phyloP scores from a whole-genome alignment of 2,888 invertebrate genomes.

The Arrhopalites spinosus region DNA sequence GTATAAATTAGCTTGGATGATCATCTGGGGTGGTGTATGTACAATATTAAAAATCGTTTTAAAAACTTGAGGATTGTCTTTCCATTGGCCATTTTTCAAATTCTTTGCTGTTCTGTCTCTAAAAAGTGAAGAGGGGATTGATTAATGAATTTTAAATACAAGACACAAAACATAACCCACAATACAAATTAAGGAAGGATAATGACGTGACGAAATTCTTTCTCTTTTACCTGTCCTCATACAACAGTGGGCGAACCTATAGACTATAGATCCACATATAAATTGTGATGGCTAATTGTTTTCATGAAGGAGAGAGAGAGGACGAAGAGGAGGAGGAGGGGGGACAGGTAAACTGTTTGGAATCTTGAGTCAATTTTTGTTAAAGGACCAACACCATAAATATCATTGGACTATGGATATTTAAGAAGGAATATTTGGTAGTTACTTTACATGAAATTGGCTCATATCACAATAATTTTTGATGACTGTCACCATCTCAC shows the following conservation, averaged over 20 bases:
- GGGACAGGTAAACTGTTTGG: neutral
- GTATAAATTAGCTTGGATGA: no score
- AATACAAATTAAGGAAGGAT: slow-evolving; percentile 24
- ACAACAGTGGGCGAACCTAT: slow-evolving; percentile 7
- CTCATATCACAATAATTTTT: neutral
- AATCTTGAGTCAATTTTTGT: no score
- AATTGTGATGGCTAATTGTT: neutral
- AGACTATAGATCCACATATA: no score
- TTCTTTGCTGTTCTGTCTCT: neutral
- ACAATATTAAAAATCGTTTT: no score
- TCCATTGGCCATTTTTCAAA: slow-evolving; percentile 1
- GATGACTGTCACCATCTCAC: neutral
- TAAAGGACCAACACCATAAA: no score
- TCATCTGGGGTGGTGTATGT: no score
- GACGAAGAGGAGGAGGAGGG: no score
- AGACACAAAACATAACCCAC: neutral
- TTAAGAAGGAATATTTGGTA: no score
- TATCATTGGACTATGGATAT: no score
- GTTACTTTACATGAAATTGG: no score
- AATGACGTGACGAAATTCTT: slow-evolving; percentile 27
- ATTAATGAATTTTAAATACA: slow-evolving; percentile 34
- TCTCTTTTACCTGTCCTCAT: neutral
- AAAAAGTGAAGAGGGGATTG: neutral
- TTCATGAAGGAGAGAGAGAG: neutral
- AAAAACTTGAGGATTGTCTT: no score